Evolutionary conservation across 2,888 invertebrate species (phyloP).

Genomic region (Eristalinus aeneus): DNA sequence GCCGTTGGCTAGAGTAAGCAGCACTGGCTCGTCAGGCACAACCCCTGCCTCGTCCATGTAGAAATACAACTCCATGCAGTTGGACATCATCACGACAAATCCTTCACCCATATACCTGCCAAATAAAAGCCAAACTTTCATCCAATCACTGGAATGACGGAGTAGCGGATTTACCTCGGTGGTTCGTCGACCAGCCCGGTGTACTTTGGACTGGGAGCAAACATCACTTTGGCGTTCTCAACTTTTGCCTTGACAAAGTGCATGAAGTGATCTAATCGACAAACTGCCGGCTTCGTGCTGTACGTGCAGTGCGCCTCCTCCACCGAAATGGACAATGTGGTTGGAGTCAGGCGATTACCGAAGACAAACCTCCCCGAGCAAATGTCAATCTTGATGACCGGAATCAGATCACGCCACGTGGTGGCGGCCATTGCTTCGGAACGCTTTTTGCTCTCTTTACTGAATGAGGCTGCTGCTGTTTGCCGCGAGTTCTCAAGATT

Average conservation of each 20-base stretch:
- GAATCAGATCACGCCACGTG: constrained; percentile 97
- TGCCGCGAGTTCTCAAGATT: constrained; percentile 84
- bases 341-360: constrained; percentile 96
- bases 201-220: constrained; percentile 98
- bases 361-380: constrained; percentile 95
- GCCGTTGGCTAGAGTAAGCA: constrained; percentile 94
- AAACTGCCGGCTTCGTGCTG: constrained; percentile 97
- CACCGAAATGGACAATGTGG: constrained; percentile 93
- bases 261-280: constrained; percentile 96
- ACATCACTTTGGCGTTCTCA: constrained; percentile 96
- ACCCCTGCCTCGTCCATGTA: constrained; percentile 97
- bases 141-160: background rate
- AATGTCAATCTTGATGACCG: constrained; percentile 97
- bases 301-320: constrained; percentile 97
- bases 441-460: constrained; percentile 81
- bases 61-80: constrained; percentile 96
- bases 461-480: constrained; percentile 78
- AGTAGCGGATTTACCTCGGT: constrained; percentile 82
- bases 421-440: constrained; percentile 92
- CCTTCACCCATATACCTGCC: constrained; percentile 96
- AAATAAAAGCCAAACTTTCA: background rate
- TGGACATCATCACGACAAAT: constrained; percentile 97
- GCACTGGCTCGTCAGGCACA: constrained; percentile 95
- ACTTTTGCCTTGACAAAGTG: constrained; percentile 96
- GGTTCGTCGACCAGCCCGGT: constrained; percentile 96